Evolutionary conservation across 1,140 invertebrate genomes (phyloP), one percentile per base, ranked within the genome.

Genomic region (Zaprionus gabonicus): DNA sequence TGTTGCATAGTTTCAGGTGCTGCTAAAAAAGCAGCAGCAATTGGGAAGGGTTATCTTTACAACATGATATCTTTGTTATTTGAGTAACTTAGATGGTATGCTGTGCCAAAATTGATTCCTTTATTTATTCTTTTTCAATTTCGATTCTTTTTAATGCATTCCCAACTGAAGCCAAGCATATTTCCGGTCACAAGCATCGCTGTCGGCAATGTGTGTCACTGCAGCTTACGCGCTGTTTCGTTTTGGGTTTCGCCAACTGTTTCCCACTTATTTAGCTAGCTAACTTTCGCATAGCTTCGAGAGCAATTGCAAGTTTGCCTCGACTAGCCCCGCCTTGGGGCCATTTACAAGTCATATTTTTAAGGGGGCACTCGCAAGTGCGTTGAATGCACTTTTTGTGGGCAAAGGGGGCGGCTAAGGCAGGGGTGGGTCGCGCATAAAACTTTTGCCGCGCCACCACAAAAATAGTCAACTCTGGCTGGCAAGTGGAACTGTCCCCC

Each of bases 291-390:
- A 17, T 46, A 46, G 46, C 46, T 51, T 20, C 20, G 20, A 67
- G 36, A 36, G 36, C 49, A 60, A 69, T 56, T 60, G 34, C 27
- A 23, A 46, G 58, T 60, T 36, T 20, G 46, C 55, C 44, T 51
- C 76, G 76, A 46, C 34, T 1, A 2, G n/a, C 15, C 41, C 41
- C 3, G 20, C n/a, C 36, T 44, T 2, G 41, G n/a, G 7, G 71
- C 81, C 84, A 90, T 84, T 88, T 81, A 71, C 81, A 90, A 88
- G 85, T 88, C 81, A 88, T 88, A 88, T 88, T 88, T 85, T 78
- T 80, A 34, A 5, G 38, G 38, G 67, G 73, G 28, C 0, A 25
- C 62, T 56, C 41, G 60, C 76, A 81, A 88, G 81, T 87, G 84
- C 84, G 84, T 81, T 88, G 85, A 84, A 81, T 88, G 84, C 84